phyloP scores from a whole-genome alignment of 2,888 invertebrate genomes.

The Drosophila neutralis region DNA sequence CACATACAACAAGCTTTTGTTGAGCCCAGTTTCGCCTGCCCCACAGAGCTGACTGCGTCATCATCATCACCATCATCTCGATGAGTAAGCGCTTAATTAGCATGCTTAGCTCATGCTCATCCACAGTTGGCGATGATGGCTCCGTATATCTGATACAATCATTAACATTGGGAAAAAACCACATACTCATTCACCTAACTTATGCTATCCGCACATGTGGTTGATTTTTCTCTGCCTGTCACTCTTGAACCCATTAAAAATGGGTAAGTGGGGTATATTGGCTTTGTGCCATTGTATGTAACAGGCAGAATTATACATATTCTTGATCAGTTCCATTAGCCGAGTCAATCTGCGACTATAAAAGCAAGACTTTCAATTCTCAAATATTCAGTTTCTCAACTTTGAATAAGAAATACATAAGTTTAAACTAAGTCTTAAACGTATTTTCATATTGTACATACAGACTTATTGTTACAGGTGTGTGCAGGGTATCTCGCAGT shows the following conservation, averaged over 20 bases:
- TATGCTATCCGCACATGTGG: neutral
- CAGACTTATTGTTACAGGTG: too few species aligned
- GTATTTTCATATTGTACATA: too few species aligned
- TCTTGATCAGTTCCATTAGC: neutral
- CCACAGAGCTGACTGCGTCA: slow-evolving; percentile 13
- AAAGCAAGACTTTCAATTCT: neutral
- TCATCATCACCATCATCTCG: slow-evolving; percentile 12
- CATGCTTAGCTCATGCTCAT: slow-evolving; percentile 56
- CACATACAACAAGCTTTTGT: slow-evolving; percentile 3
- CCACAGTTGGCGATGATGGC: slow-evolving; percentile 17
- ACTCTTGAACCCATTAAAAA: neutral
- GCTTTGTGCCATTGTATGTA: neutral
- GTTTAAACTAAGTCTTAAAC: neutral
- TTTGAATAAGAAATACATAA: neutral
- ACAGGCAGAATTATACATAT: neutral
- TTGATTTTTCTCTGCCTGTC: neutral
- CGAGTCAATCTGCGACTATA: neutral
- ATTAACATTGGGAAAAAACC: slow-evolving; percentile 25
- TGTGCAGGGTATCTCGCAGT: neutral
- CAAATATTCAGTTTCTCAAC: neutral
- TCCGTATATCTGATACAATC: slow-evolving; percentile 25
- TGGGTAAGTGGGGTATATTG: neutral
- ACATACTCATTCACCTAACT: slow-evolving; percentile 16
- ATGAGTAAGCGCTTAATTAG: slow-evolving; percentile 57
- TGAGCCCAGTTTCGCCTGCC: neutral